phyloP scores from a whole-genome alignment of 2,113 vertebrate species.

The Ptilonorhynchus violaceus region DNA sequence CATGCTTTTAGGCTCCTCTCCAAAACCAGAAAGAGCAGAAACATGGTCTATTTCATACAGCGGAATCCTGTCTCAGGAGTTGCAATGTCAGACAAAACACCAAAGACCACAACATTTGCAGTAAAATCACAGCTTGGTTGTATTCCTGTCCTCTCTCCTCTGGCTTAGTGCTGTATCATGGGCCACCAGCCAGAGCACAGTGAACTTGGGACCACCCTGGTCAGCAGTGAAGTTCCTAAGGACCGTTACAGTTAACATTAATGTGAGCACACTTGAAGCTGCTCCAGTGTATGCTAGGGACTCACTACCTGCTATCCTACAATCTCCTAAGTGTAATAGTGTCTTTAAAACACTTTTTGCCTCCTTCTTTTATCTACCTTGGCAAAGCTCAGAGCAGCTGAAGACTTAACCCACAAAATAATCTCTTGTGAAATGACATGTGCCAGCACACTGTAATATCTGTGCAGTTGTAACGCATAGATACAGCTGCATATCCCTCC shows the following conservation, averaged over 20 bases:
- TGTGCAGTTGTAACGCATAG: accelerated
- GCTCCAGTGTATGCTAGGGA: background rate
- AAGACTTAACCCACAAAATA: background rate
- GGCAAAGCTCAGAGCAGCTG: background rate
- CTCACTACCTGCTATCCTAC: background rate
- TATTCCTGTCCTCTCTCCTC: background rate
- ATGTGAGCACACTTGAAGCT: background rate
- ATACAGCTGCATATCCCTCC: background rate
- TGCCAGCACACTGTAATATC: background rate
- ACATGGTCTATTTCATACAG: background rate
- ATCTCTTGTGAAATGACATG: background rate
- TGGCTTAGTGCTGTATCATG: background rate
- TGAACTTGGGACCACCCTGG: background rate
- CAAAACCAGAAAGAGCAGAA: slow-evolving; percentile 12
- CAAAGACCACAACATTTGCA: background rate
- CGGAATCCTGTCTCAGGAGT: background rate
- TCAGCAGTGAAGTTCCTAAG: background rate
- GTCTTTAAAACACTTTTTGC: background rate
- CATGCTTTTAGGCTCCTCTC: background rate
- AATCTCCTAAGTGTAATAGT: background rate
- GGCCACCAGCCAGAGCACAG: background rate
- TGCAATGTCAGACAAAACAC: background rate
- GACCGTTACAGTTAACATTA: background rate
- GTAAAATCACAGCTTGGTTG: background rate
- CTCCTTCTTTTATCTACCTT: background rate